Base-by-base conservation (phyloP, 2,888 invertebrate genomes). In the Drosophila kokeensis region DNA sequence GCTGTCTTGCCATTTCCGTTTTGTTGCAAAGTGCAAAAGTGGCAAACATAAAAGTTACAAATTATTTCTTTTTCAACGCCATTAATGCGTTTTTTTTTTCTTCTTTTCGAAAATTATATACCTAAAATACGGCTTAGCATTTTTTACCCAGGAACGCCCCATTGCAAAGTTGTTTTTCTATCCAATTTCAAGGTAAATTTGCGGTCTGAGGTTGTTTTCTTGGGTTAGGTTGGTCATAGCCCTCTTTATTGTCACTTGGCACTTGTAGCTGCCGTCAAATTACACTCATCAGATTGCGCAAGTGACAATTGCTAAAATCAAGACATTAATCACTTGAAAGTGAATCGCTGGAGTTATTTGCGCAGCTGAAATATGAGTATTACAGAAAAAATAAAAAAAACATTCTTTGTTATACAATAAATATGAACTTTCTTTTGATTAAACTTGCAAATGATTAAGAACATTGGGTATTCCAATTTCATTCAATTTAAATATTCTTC, bases 1-100 rank as follows among this genome's bases (percentile, higher is more conserved):
- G 61, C 58, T 45, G 73, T 68, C 57, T 69, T 50, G 73, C 54
- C 84, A 66, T 84, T 85, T 89, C 84, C 90, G 90, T 82, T 81
- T 75, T 55, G 53, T 55, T 71, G 79, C 85, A 82, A 76, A 87
- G 74, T 79, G 72, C 74, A 79, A 74, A 81, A 81, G 21, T 66
- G 65, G 69, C 59, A 59, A 77, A 61, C 50, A 52, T 27, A 61
- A 67, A 58, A 57, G 52, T 72, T 64, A 50, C 34, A 53, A 30
- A 34, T 34, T 24, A 36, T 36, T 27, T 66, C 36, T 61, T 61
- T 66, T 73, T 55, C 24, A 30, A 38, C 40, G 58, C 61, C 68
- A 78, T 77, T 74, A 87, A 77, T 65, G 73, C 70, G 48, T 58
- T 68, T 79, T 24, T 27, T 38, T 24, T 24, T 34, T 64, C 66